Conservation (phyloP, 2,797 vertebrate species). For the Lophotriccus pileatus region DNA sequence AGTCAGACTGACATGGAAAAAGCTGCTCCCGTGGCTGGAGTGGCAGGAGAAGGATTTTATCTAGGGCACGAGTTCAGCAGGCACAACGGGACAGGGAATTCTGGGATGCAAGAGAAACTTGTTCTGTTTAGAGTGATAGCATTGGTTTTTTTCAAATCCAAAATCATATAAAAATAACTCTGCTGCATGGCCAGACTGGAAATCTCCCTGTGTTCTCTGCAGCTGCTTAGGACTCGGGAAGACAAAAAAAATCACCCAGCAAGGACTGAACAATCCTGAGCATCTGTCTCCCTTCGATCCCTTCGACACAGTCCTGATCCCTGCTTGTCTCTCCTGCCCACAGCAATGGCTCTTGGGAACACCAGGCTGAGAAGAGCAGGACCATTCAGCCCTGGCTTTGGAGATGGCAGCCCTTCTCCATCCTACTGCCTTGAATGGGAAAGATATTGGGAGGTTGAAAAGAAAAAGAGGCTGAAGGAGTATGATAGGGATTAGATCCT, state of each 20-base stretch:
- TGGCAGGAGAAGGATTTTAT: not conserved
- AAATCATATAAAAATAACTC: not conserved
- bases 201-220: not conserved
- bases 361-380: not conserved
- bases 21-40: not conserved
- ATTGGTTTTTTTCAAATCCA: not conserved
- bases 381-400: not conserved
- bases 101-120: not conserved
- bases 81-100: not conserved
- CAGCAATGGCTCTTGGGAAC: not conserved
- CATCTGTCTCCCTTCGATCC: not conserved
- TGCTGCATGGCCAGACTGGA: not conserved
- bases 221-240: conserved; percentile 18
- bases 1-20: not conserved
- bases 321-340: not conserved
- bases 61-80: not conserved
- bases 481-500: not conserved
- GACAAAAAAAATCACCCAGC: not conserved
- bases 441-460: rapidly evolving
- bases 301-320: not conserved
- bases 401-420: not conserved
- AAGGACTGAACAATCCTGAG: not conserved
- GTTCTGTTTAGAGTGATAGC: not conserved
- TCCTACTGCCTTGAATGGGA: not conserved
- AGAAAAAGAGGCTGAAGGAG: not conserved